Conservation (phyloP, 1,140 invertebrate species). For the Drosophila mauritiana region DNA sequence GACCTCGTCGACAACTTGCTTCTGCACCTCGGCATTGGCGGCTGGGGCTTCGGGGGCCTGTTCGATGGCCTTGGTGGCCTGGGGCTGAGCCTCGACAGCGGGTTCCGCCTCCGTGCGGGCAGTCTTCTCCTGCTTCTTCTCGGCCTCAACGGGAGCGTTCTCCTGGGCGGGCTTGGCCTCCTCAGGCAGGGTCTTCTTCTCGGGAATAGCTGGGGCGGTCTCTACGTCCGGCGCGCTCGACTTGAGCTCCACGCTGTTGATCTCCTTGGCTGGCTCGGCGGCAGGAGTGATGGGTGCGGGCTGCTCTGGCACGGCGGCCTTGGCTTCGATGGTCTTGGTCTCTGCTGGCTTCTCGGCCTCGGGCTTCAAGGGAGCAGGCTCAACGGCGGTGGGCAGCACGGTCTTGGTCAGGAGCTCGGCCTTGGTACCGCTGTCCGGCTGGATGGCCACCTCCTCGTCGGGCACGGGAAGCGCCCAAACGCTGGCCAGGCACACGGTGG, state of each 20-base stretch:
- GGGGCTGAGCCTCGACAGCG: slow-evolving; percentile 5
- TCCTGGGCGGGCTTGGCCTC: slow-evolving; percentile 38
- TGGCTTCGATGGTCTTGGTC: slow-evolving; percentile 6
- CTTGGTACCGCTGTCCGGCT: slow-evolving; percentile 48
- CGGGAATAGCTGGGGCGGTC: slow-evolving; percentile 53
- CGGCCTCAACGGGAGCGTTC: slow-evolving; percentile 32
- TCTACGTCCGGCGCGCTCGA: slow-evolving; percentile 50
- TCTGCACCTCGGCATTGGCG: slow-evolving; percentile 46
- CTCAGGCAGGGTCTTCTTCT: slow-evolving; percentile 41
- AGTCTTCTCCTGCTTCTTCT: slow-evolving; percentile 59
- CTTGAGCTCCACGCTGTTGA: slow-evolving; percentile 31
- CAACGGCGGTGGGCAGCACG: slow-evolving; percentile 40
- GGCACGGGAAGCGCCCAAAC: slow-evolving; percentile 62
- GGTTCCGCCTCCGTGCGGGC: slow-evolving; percentile 57
- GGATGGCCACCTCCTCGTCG: slow-evolving; percentile 69
- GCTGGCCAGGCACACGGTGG: slow-evolving; percentile 57
- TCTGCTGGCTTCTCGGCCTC: slow-evolving; percentile 5
- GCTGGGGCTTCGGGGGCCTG: slow-evolving; percentile 42
- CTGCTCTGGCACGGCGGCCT: not conserved
- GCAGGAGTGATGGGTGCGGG: not conserved
- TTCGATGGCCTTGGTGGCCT: slow-evolving; percentile 60
- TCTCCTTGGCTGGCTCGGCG: slow-evolving; percentile 28
- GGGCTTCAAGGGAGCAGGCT: slow-evolving; percentile 41
- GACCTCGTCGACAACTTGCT: slow-evolving; percentile 59
- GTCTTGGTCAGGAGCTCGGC: slow-evolving; percentile 48